A percentile compares a stretch with the other conserved stretches of the same genome.
These are phyloP conservation scores for Chelidonichthys spinosus DNA, from an alignment of 2,797 vertebrate genomes.

Conservation along the genomic window DNA sequence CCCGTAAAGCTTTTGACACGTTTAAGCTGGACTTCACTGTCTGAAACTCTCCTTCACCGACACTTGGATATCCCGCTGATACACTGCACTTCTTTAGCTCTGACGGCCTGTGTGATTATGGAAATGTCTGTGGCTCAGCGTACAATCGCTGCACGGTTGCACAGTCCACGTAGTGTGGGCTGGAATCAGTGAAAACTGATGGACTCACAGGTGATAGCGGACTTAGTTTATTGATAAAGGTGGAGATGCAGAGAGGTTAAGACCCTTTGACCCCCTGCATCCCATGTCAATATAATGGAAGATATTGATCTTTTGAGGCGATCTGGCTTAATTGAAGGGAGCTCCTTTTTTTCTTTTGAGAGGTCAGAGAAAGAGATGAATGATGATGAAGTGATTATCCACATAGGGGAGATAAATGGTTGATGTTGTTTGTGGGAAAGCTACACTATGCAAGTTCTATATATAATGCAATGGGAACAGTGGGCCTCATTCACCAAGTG, in stretches of 20 bases:
- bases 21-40: constrained; percentile 30
- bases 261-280: constrained; percentile 54
- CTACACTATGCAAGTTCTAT: neutral
- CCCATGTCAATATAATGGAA: constrained; percentile 39
- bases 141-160: neutral
- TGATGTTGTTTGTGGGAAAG: constrained; percentile 16
- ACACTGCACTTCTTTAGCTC: constrained; percentile 30
- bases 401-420: neutral
- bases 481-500: too few relatives aligned
- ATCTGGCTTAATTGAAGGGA: constrained; percentile 48
- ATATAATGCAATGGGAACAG: neutral
- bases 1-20: constrained; percentile 36
- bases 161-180: neutral
- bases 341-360: constrained; percentile 21
- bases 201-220: constrained; percentile 47
- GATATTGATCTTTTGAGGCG: constrained; percentile 60
- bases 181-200: constrained; percentile 19
- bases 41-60: constrained; percentile 18
- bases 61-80: constrained; percentile 43
- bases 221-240: constrained; percentile 62
- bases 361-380: constrained; percentile 35
- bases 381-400: constrained; percentile 11
- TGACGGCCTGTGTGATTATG: constrained; percentile 60
- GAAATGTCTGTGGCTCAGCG: constrained; percentile 38
- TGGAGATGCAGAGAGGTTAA: constrained; percentile 47